Conservation (phyloP, 2,113 vertebrate species). For the Larimichthys crocea region DNA sequence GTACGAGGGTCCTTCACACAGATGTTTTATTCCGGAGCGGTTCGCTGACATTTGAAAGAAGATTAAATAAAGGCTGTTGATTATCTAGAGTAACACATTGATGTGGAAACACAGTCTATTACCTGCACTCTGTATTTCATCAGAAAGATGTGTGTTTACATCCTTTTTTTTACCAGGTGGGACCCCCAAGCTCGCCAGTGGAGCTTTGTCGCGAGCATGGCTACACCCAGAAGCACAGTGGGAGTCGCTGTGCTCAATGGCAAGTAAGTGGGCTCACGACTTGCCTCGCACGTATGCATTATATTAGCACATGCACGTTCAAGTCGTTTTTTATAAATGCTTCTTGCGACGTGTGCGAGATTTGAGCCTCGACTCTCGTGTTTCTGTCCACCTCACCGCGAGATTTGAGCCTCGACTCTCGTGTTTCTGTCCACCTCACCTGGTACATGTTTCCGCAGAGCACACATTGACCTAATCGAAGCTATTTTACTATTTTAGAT, state of each 20-base stretch:
- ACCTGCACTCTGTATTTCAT: background rate
- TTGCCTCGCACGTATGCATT: background rate
- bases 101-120: background rate
- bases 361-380: too few species aligned
- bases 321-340: too few species aligned
- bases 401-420: too few species aligned
- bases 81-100: background rate
- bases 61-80: background rate
- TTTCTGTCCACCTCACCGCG: too few species aligned
- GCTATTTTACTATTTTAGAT: too few species aligned
- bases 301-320: too few species aligned
- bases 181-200: slow-evolving; percentile 98
- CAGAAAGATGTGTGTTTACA: background rate
- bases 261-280: slow-evolving; percentile 87
- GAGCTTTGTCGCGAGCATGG: slow-evolving; percentile 99
- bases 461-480: too few species aligned
- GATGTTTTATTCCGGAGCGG: background rate
- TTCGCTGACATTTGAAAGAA: background rate
- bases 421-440: too few species aligned
- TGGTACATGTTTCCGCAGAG: too few species aligned
- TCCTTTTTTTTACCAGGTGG: slow-evolving; percentile 81
- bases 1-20: slow-evolving; percentile 42
- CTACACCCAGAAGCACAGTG: slow-evolving; percentile 96
- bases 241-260: slow-evolving; percentile 95
- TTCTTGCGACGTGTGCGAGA: too few species aligned